A percentile compares a stretch with the other conserved stretches of the same genome.
Conservation (phyloP, 2,113 vertebrate species). For the Phrynocephalus versicolor region DNA sequence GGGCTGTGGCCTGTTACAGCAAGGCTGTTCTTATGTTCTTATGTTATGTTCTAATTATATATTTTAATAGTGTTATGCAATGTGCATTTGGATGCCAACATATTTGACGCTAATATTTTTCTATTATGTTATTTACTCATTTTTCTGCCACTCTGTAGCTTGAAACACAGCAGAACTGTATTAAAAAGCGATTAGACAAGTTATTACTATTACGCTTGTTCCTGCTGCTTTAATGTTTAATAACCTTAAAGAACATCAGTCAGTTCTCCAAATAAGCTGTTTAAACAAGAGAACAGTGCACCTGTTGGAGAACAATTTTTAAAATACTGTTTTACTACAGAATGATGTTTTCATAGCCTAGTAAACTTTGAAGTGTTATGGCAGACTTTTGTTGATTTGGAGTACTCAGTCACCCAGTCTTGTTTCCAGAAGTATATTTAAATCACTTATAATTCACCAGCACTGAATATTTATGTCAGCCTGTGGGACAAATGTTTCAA, state of each 20-base stretch:
- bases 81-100: background rate
- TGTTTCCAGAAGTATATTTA: constrained; percentile 41
- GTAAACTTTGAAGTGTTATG: constrained; percentile 16
- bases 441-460: constrained; percentile 36
- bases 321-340: background rate
- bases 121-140: background rate
- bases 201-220: background rate
- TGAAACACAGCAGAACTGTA: background rate
- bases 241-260: background rate
- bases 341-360: constrained; percentile 7
- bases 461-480: constrained; percentile 30
- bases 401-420: background rate
- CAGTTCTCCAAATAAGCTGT: background rate
- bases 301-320: background rate
- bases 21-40: too few relatives aligned
- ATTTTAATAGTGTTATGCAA: background rate
- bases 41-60: too few relatives aligned
- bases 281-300: constrained; percentile 16
- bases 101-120: background rate
- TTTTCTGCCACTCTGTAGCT: background rate
- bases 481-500: background rate
- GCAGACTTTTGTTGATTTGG: constrained; percentile 40
- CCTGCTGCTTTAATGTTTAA: background rate
- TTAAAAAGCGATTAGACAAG: background rate
- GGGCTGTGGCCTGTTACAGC: too few relatives aligned